These are phyloP conservation scores for Triplophysa dalaica DNA, from an alignment of 2,113 vertebrate species.

Conservation along the genomic window DNA sequence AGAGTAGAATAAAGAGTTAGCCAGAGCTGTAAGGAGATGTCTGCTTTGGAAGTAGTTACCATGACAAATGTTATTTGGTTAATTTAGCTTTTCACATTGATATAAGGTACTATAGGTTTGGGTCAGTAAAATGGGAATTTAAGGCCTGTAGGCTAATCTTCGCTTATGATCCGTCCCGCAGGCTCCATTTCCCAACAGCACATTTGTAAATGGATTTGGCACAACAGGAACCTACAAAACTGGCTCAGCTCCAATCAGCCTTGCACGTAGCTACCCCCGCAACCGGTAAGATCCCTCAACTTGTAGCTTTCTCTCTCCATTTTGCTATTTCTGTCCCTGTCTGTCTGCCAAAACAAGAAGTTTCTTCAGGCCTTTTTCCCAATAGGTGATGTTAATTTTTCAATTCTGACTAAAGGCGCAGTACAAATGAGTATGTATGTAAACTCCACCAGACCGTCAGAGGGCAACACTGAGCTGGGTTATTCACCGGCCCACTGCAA, in stretches of 20 bases:
- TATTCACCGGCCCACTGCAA: too few relatives aligned
- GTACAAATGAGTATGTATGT: too few relatives aligned
- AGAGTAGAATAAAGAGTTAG: not conserved
- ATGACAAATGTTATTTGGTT: slow-evolving; percentile 16
- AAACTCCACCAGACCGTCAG: too few relatives aligned
- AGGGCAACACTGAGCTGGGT: too few relatives aligned
- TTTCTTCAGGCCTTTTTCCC: not conserved
- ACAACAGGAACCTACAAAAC: slow-evolving; percentile 89
- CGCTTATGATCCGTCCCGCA: slow-evolving; percentile 58
- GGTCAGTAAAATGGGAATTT: not conserved
- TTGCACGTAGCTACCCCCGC: slow-evolving; percentile 88
- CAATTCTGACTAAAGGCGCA: too few relatives aligned
- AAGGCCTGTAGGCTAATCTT: slow-evolving; percentile 11
- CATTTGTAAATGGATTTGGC: slow-evolving; percentile 94
- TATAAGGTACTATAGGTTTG: not conserved
- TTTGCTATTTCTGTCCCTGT: not conserved
- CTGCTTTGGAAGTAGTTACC: not conserved
- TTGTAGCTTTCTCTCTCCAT: not conserved
- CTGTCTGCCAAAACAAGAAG: not conserved
- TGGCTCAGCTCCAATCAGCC: slow-evolving; percentile 80
- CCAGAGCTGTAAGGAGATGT: not conserved
- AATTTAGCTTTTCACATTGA: not conserved
- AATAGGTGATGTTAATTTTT: too few relatives aligned
- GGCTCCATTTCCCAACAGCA: slow-evolving; percentile 96
- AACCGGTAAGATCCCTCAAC: slow-evolving; percentile 80